Evolutionary conservation across 2,888 invertebrate species (phyloP).

Genomic region (Leucania comma): DNA sequence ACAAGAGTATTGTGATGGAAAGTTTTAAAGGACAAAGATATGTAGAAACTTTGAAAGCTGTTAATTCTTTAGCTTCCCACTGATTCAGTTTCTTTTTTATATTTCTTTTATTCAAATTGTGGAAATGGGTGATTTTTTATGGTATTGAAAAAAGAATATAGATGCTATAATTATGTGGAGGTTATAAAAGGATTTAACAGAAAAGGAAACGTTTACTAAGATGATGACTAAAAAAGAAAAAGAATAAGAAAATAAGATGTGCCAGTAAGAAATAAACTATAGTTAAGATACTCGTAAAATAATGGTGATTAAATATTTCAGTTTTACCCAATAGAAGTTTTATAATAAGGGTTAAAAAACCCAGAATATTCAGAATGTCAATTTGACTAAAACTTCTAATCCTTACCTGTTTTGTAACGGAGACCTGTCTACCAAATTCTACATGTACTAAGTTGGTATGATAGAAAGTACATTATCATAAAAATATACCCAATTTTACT

Average conservation of each 20-base stretch:
- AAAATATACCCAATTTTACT: background rate
- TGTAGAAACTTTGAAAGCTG: slow-evolving; percentile 25
- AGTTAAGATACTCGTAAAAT: too few species aligned
- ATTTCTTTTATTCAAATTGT: background rate
- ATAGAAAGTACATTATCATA: slow-evolving; percentile 18
- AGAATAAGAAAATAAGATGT: too few species aligned
- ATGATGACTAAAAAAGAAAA: too few species aligned
- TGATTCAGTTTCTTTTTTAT: slow-evolving; percentile 29
- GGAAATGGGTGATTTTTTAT: background rate
- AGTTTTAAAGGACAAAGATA: slow-evolving; percentile 20
- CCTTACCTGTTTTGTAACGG: slow-evolving; percentile 13
- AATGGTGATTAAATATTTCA: too few species aligned
- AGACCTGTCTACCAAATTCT: slow-evolving; percentile 11
- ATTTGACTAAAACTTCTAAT: slow-evolving; percentile 31
- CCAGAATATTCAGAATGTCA: background rate
- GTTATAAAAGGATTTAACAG: background rate
- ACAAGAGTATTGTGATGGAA: slow-evolving; percentile 3
- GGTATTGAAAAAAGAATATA: background rate
- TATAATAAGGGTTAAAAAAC: too few species aligned
- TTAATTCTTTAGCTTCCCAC: slow-evolving; percentile 25
- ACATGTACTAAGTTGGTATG: background rate
- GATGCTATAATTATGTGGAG: background rate
- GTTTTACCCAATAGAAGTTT: too few species aligned
- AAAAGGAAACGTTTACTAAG: too few species aligned
- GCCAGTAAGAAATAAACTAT: too few species aligned